These are phyloP conservation scores for Fukomys damarensis DNA, from an alignment of 2,113 vertebrate species.

Conservation along the genomic window DNA sequence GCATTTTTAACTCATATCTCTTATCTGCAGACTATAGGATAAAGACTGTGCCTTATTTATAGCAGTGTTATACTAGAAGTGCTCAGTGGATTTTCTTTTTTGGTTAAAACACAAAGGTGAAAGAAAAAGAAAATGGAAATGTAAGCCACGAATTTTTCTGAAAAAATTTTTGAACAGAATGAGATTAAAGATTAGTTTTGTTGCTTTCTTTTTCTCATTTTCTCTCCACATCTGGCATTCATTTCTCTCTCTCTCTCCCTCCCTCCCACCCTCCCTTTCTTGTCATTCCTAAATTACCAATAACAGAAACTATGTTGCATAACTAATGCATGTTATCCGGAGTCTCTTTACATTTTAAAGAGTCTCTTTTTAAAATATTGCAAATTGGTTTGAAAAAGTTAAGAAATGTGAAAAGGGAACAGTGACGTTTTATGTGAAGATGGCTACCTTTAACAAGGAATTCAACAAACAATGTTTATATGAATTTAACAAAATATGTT, in stretches of 20 bases:
- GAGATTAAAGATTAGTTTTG: background rate
- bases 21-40: background rate
- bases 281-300: background rate
- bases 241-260: background rate
- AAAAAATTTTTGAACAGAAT: background rate
- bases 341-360: background rate
- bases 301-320: background rate
- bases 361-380: background rate
- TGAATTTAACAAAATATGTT: background rate
- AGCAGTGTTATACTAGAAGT: background rate
- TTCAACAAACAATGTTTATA: background rate
- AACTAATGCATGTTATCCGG: background rate
- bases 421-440: constrained; percentile 1
- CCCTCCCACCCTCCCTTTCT: background rate
- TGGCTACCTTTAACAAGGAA: background rate
- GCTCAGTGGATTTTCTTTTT: background rate
- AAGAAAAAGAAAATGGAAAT: background rate
- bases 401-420: background rate
- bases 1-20: background rate
- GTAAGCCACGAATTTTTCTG: background rate
- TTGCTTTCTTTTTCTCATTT: background rate
- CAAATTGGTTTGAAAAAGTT: background rate
- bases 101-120: background rate
- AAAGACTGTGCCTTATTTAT: background rate
- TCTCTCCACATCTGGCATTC: background rate